Conservation (phyloP, 2,888 invertebrate species). For the Pemphredon lugubris region DNA sequence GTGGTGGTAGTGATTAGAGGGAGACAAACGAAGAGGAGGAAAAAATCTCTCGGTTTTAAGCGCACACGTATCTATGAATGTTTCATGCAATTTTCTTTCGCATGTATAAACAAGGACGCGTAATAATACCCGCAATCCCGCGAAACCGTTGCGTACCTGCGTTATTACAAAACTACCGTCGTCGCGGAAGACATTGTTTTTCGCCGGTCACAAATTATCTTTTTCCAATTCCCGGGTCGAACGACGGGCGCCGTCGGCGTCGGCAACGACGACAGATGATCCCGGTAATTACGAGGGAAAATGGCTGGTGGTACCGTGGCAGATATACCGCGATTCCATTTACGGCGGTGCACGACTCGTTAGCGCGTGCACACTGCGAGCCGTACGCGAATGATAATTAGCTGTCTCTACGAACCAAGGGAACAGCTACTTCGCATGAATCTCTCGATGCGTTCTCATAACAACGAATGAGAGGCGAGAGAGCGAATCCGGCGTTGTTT, state of each 20-base stretch:
- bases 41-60: neutral
- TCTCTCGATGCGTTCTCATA: slow-evolving; percentile 38
- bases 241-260: neutral
- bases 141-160: slow-evolving; percentile 4
- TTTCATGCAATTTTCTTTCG: slow-evolving; percentile 62
- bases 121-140: slow-evolving; percentile 25
- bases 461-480: slow-evolving; percentile 3
- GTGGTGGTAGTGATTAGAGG: too few relatives aligned
- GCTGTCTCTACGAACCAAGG: slow-evolving; percentile 45
- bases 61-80: slow-evolving; percentile 47
- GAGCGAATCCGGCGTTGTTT: slow-evolving; percentile 1
- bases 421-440: slow-evolving; percentile 33
- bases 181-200: neutral
- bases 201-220: slow-evolving; percentile 22
- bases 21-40: neutral
- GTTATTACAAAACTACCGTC: neutral
- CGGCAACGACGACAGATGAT: slow-evolving; percentile 43
- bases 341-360: slow-evolving; percentile 59
- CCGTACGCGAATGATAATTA: slow-evolving; percentile 60
- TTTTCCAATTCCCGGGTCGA: slow-evolving; percentile 44
- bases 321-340: slow-evolving; percentile 52
- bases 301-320: slow-evolving; percentile 16
- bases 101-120: slow-evolving; percentile 46
- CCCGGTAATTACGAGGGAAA: slow-evolving; percentile 48
- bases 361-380: slow-evolving; percentile 47